A percentile compares a stretch with the other conserved stretches of the same genome.
Evolutionary conservation across 2,888 invertebrate species (phyloP).

Genomic region (Lasioglossum lativentre): DNA sequence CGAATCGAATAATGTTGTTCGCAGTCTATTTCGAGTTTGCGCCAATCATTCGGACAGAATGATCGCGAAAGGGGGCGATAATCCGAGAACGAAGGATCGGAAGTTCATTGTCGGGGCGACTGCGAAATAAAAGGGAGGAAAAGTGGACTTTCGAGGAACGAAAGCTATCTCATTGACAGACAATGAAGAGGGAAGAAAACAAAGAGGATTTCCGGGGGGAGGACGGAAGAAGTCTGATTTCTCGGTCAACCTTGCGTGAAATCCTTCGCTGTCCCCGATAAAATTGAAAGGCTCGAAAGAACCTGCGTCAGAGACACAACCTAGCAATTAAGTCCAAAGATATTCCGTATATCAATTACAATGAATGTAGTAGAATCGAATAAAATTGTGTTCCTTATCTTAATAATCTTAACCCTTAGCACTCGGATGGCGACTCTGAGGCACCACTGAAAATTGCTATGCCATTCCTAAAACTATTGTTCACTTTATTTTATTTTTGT

Average conservation of each 20-base stretch:
- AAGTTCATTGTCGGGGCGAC: constrained; percentile 18
- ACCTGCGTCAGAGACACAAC: not conserved
- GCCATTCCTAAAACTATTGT: no score
- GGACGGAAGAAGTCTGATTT: constrained; percentile 3
- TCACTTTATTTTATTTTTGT: no score
- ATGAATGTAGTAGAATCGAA: no score
- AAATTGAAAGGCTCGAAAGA: constrained; percentile 6
- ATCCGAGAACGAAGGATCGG: constrained; percentile 5
- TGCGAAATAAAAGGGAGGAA: constrained; percentile 22
- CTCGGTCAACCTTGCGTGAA: constrained; percentile 31
- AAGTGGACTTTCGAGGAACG: constrained; percentile 1
- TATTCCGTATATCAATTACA: no score
- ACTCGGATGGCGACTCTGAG: no score
- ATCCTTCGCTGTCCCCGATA: constrained; percentile 25
- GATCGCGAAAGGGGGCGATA: not conserved
- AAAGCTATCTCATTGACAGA: constrained; percentile 19
- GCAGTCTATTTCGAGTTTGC: not conserved
- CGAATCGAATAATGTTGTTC: no score
- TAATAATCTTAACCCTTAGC: no score
- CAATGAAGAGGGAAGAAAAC: constrained; percentile 28
- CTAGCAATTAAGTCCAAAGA: not conserved
- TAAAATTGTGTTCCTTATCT: no score
- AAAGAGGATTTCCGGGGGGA: constrained; percentile 2
- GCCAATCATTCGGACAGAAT: not conserved
- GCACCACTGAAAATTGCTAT: no score